These are phyloP conservation scores for Tortrix viridana DNA, from an alignment of 2,888 invertebrate genomes.

Conservation along the genomic window DNA sequence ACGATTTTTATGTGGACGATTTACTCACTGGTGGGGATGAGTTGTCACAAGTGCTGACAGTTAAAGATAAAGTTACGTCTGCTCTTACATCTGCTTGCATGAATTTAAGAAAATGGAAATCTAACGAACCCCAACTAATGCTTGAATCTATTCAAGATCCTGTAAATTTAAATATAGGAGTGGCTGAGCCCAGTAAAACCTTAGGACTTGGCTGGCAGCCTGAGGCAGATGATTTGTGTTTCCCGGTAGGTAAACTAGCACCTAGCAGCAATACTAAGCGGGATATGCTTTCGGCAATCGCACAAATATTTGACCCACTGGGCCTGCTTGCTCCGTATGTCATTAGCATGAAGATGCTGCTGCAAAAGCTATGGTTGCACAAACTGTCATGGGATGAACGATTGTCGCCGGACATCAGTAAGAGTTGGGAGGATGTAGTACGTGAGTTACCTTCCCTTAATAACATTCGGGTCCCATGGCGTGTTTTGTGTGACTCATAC, in stretches of 20 bases:
- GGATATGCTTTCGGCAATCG: background rate
- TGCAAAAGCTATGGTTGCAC: no score
- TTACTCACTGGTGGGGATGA: conserved; percentile 2
- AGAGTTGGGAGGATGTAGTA: no score
- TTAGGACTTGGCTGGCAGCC: background rate
- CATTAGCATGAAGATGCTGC: background rate
- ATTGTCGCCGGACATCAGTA: no score
- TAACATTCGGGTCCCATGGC: no score
- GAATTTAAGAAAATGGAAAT: conserved; percentile 2
- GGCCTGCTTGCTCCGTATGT: background rate
- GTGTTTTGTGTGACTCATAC: no score
- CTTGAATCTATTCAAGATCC: background rate
- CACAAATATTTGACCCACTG: no score
- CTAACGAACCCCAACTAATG: background rate
- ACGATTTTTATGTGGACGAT: conserved; percentile 1
- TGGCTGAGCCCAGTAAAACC: background rate
- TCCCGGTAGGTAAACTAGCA: background rate
- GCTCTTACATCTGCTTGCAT: background rate
- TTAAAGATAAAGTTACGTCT: background rate
- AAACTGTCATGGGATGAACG: no score
- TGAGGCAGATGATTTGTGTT: background rate
- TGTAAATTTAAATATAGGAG: background rate
- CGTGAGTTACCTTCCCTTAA: no score
- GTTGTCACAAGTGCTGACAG: background rate
- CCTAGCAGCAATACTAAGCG: background rate